phyloP scores from a whole-genome alignment of 1,140 invertebrate species.

The Mizuhopecten yessoensis region DNA sequence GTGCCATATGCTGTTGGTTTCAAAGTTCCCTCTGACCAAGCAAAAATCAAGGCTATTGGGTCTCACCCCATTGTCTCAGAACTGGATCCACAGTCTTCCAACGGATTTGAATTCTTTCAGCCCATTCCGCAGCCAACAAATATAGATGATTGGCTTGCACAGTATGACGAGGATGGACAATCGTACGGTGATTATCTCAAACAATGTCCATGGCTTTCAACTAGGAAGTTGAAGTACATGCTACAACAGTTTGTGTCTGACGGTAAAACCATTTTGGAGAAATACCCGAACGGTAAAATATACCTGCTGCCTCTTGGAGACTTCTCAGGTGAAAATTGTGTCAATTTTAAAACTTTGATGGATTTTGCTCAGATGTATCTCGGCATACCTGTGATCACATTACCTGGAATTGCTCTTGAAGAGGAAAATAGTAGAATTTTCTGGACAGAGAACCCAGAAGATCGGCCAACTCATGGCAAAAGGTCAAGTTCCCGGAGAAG shows the following conservation, averaged over 20 bases:
- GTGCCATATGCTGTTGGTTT: conserved; percentile 71
- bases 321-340: conserved; percentile 64
- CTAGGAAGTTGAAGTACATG: conserved; percentile 69
- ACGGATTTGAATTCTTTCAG: conserved; percentile 67
- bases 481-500: conserved; percentile 58
- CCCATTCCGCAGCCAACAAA: conserved; percentile 71
- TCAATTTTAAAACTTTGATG: conserved; percentile 65
- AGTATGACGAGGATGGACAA: conserved; percentile 79
- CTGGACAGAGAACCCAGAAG: conserved; percentile 63
- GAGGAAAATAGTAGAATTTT: conserved; percentile 61
- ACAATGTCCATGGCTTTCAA: conserved; percentile 75
- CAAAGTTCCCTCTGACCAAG: conserved; percentile 58
- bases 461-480: neutral
- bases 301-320: conserved; percentile 76
- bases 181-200: conserved; percentile 71
- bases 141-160: conserved; percentile 79
- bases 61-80: conserved; percentile 57
- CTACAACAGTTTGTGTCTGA: conserved; percentile 68
- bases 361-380: conserved; percentile 76
- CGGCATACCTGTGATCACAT: conserved; percentile 70
- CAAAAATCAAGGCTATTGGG: conserved; percentile 65
- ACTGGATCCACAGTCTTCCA: conserved; percentile 46
- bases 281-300: conserved; percentile 78
- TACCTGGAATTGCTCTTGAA: conserved; percentile 70
- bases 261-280: conserved; percentile 71